Conservation (phyloP, 1,140 invertebrate species). For the Drosophila erecta region DNA sequence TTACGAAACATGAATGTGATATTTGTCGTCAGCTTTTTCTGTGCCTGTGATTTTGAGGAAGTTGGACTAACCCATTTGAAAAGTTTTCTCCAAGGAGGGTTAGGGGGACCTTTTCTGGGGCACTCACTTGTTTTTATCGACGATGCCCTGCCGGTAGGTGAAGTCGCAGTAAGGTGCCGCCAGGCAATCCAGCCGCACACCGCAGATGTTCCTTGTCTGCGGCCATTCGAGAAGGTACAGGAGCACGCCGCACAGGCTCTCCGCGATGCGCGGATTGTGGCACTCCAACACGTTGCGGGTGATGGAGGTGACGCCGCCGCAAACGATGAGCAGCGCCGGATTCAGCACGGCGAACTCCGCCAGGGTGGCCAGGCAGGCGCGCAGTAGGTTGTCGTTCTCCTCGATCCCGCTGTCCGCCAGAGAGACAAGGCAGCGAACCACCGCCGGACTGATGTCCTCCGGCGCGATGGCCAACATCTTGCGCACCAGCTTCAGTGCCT, state of each 20-base stretch:
- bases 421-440: slow-evolving; percentile 91
- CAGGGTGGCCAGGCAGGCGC: slow-evolving; percentile 93
- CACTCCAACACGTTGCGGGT: slow-evolving; percentile 92
- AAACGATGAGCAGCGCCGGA: slow-evolving; percentile 91
- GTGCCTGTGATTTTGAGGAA: no score
- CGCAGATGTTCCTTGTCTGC: slow-evolving; percentile 89
- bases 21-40: not conserved
- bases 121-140: slow-evolving; percentile 86
- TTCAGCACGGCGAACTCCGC: slow-evolving; percentile 95
- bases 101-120: no score
- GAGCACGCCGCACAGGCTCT: slow-evolving; percentile 94
- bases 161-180: slow-evolving; percentile 97
- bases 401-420: slow-evolving; percentile 92
- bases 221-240: slow-evolving; percentile 95
- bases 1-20: not conserved
- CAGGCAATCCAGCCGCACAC: slow-evolving; percentile 92
- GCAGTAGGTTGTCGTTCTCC: slow-evolving; percentile 91
- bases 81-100: no score
- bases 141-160: slow-evolving; percentile 89
- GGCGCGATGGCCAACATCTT: slow-evolving; percentile 81
- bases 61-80: no score
- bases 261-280: slow-evolving; percentile 91
- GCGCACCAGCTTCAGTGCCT: slow-evolving; percentile 91
- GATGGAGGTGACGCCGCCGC: slow-evolving; percentile 93
- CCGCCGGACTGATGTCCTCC: slow-evolving; percentile 85